phyloP scores from a whole-genome alignment of 2,888 invertebrate genomes.

The Drosophila limbata region DNA sequence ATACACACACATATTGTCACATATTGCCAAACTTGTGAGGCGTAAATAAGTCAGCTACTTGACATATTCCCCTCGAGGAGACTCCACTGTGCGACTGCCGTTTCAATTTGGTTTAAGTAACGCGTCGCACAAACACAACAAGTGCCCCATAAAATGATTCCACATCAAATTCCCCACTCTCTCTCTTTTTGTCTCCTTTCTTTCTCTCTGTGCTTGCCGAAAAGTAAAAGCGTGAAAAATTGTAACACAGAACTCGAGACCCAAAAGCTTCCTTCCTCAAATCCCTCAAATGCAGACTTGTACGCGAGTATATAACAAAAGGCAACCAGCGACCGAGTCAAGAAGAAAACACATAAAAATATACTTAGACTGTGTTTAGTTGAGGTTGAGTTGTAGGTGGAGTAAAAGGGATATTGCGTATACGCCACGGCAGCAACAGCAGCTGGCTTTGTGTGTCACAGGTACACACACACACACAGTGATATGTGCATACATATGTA shows the following conservation, averaged over 20 bases:
- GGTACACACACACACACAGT: slow-evolving; percentile 45
- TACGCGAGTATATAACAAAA: slow-evolving; percentile 41
- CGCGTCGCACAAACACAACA: slow-evolving; percentile 78
- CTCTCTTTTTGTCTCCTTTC: neutral
- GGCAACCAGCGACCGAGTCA: slow-evolving; percentile 42
- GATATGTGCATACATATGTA: slow-evolving; percentile 9
- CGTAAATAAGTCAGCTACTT: slow-evolving; percentile 23
- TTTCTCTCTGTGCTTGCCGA: slow-evolving; percentile 15
- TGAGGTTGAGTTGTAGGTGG: neutral
- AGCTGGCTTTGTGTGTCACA: slow-evolving; percentile 59
- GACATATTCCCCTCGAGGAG: neutral
- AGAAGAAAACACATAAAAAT: slow-evolving; percentile 66
- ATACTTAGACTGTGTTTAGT: slow-evolving; percentile 49
- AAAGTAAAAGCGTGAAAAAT: slow-evolving; percentile 64
- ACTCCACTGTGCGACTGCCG: slow-evolving; percentile 59
- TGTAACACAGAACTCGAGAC: slow-evolving; percentile 31
- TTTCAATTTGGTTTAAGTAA: slow-evolving; percentile 79
- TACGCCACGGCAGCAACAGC: slow-evolving; percentile 47
- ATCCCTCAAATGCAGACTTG: neutral
- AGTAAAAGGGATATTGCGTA: slow-evolving; percentile 66
- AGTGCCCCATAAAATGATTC: slow-evolving; percentile 79
- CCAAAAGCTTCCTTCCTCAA: slow-evolving; percentile 18
- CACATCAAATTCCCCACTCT: neutral
- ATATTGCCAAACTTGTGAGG: slow-evolving; percentile 12
- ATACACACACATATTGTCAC: neutral